Evolutionary conservation across 64 coral and sea anemone genomes (phyloP).

Genomic region (Actinia tenebrosa): DNA sequence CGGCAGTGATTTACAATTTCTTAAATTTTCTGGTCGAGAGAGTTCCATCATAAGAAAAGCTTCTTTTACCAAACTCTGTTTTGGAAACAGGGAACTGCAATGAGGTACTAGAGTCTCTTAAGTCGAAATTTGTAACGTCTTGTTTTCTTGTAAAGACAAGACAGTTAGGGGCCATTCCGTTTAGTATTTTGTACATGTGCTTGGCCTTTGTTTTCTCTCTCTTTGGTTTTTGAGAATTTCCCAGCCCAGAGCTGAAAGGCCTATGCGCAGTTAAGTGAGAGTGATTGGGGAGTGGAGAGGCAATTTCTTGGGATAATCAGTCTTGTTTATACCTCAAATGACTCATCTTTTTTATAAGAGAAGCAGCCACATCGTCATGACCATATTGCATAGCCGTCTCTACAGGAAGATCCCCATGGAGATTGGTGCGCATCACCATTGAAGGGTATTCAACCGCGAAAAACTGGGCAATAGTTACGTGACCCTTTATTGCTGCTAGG

Average conservation of each 20-base stretch:
- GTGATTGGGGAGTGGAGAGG: no score
- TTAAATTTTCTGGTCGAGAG: no score
- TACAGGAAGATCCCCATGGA: constrained; percentile 34
- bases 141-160: constrained; percentile 13
- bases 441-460: constrained; percentile 19
- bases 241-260: no score
- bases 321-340: not conserved
- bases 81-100: no score
- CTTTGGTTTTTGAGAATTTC: no score
- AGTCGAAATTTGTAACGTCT: not conserved
- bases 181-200: no score
- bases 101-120: not conserved
- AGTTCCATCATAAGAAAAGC: no score
- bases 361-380: constrained; percentile 50
- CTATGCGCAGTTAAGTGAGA: no score
- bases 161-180: no score
- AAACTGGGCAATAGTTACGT: constrained; percentile 25
- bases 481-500: constrained; percentile 38
- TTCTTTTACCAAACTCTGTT: no score
- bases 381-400: constrained; percentile 23
- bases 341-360: constrained; percentile 48
- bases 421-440: constrained; percentile 35
- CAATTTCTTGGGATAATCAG: not conserved
- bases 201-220: no score
- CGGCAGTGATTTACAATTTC: no score